Conservation (phyloP, 2,113 vertebrate genomes). For the Plecotus auritus region DNA sequence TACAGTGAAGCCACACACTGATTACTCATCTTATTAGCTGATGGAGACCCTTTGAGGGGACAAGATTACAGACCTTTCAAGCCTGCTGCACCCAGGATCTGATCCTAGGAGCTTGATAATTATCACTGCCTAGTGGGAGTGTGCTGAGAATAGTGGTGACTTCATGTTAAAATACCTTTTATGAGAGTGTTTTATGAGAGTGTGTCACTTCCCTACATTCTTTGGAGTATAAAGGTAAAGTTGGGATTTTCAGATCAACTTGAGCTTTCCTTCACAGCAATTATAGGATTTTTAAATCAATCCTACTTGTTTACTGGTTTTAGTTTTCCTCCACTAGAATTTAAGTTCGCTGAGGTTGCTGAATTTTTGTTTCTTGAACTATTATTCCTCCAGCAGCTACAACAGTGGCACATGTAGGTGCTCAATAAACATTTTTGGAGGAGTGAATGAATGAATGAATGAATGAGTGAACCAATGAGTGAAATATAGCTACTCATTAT, state of each 20-base stretch:
- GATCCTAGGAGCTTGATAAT: slow-evolving; percentile 56
- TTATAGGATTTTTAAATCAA: neutral
- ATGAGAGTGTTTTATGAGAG: neutral
- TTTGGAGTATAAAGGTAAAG: neutral
- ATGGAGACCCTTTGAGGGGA: slow-evolving; percentile 71
- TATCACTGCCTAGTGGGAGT: slow-evolving; percentile 25
- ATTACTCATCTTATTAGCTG: slow-evolving; percentile 81
- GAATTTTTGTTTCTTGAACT: neutral
- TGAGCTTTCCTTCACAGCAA: neutral
- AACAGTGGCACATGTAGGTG: neutral
- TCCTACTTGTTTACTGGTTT: neutral
- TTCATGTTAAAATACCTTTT: neutral
- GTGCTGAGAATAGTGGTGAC: neutral
- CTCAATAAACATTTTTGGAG: neutral
- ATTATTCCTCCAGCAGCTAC: neutral
- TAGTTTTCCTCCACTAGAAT: neutral
- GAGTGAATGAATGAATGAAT: too few relatives aligned
- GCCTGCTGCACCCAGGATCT: slow-evolving; percentile 41
- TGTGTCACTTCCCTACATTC: neutral
- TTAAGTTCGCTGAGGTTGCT: neutral
- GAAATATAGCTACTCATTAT: neutral
- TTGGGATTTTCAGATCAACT: neutral
- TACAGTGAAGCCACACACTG: slow-evolving; percentile 64
- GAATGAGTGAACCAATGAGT: neutral
- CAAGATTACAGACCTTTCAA: slow-evolving; percentile 71